Evolutionary conservation across 1,140 invertebrate genomes (phyloP).

Genomic region (Eupeodes corollae): DNA sequence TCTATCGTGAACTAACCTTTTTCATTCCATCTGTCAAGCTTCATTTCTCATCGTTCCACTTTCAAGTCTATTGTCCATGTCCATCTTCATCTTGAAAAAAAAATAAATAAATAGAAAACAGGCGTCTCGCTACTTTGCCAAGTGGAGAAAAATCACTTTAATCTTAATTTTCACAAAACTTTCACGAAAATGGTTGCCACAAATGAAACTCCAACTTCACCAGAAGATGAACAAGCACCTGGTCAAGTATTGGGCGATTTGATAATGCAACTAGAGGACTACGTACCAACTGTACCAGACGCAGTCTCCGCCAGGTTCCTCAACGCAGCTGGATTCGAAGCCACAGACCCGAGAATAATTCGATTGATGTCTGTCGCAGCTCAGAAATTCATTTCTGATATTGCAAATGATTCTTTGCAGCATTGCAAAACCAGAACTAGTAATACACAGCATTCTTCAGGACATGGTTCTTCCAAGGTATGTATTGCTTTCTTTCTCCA

Average conservation of each 20-base stretch:
- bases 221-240: too few relatives aligned
- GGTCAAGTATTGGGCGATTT: slow-evolving; percentile 36
- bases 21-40: too few relatives aligned
- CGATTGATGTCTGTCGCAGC: slow-evolving; percentile 84
- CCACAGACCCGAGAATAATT: slow-evolving; percentile 73
- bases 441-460: slow-evolving; percentile 45
- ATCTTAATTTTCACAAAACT: too few relatives aligned
- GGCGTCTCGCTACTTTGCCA: too few relatives aligned
- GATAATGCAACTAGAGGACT: slow-evolving; percentile 74
- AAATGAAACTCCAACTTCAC: too few relatives aligned
- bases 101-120: too few relatives aligned
- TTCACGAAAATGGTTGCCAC: too few relatives aligned
- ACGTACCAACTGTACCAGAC: slow-evolving; percentile 39
- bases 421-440: slow-evolving; percentile 85
- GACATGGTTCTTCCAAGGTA: slow-evolving; percentile 26
- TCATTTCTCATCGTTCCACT: too few relatives aligned
- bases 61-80: too few relatives aligned
- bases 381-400: slow-evolving; percentile 95
- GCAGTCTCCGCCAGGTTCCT: slow-evolving; percentile 76
- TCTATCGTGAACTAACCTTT: too few relatives aligned
- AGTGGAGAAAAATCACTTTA: too few relatives aligned
- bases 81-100: too few relatives aligned
- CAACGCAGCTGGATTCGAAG: slow-evolving; percentile 77
- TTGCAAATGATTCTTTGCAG: slow-evolving; percentile 92
- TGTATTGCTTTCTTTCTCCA: neutral